A percentile compares a stretch with the other conserved stretches of the same genome.
These are phyloP conservation scores for Allobates femoralis DNA, from an alignment of 2,797 vertebrate genomes.

Conservation along the genomic window DNA sequence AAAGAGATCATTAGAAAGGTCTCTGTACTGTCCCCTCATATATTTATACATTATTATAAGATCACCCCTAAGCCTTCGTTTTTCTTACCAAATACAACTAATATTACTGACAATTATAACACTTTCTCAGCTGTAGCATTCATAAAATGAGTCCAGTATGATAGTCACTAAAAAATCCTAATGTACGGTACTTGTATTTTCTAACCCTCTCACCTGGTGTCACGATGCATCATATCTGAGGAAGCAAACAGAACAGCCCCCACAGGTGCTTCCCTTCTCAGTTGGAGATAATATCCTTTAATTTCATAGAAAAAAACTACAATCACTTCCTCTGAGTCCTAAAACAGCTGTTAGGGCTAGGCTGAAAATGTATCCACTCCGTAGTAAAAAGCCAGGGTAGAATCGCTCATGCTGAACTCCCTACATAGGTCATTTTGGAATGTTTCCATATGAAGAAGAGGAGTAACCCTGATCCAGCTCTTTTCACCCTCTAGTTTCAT, in stretches of 20 bases:
- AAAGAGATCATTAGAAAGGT: too few relatives aligned
- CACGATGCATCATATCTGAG: neutral
- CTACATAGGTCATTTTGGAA: neutral
- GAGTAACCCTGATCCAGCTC: neutral
- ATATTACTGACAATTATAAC: neutral
- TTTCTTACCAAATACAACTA: neutral
- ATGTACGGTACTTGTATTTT: constrained; percentile 1
- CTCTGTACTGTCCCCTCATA: too few relatives aligned
- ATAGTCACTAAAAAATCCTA: neutral
- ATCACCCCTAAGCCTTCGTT: too few relatives aligned
- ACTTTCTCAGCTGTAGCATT: neutral
- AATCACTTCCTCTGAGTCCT: neutral
- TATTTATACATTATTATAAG: too few relatives aligned
- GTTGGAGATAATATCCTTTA: neutral
- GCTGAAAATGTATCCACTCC: neutral
- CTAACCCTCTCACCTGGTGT: neutral
- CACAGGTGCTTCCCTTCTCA: constrained; percentile 11
- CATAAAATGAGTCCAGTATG: neutral
- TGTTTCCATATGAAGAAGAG: neutral
- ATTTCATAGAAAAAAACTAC: neutral
- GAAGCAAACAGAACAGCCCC: neutral
- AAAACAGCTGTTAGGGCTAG: neutral
- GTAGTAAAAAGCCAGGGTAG: neutral
- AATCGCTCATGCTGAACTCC: neutral
- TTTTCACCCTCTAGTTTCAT: neutral